Evolutionary conservation across 1,140 invertebrate genomes (phyloP), one percentile per base, ranked within the genome.

Genomic region (Drosophila parabipectinata): DNA sequence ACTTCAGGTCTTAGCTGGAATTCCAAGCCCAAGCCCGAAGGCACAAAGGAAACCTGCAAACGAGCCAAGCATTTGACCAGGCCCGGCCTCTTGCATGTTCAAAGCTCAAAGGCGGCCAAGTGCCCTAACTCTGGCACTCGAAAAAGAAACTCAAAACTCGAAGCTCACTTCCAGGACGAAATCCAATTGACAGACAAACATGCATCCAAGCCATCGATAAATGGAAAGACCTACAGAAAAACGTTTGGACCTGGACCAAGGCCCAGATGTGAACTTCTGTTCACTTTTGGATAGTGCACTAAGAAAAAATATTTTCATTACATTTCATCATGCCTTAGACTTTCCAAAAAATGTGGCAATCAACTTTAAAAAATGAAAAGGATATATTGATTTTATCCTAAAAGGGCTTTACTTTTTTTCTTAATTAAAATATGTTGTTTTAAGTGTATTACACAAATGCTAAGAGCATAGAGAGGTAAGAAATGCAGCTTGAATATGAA

Each of bases 131-230:
- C 48, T 28, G 41, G 54, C 37, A 18, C 14, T 59, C 50, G 37
- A 50, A 63, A 72, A 52, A 57, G 45, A 41, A 63, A 52, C 41
- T 62, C 58, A 56, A 39, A 73, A 60, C 71, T 67, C 61, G 74
- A 53, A 69, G 66, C 66, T 68, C 66, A 69, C 66, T 69, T 39
- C 51, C 47, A 60, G 72, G 55, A 53, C 54, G 61, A 76, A 76
- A 76, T 76, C 72, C 72, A 76, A 76, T 76, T 76, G 72, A 76
- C 72, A 74, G 60, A 76, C 71, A 74, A 75, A 75, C 72, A 74
- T 75, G 72, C 61, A 67, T 45, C 47, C 63, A 48, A 55, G 34
- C 32, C 54, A 74, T 45, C 72, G 72, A 76, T 74, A 76, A 74
- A 76, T 67, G 72, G 51, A 74, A 75, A 37, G 26, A 45, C 54